Percentiles rank a stretch among this genome's conserved stretches.
Conservation (phyloP, 2,113 vertebrate genomes). For the Otis tarda region DNA sequence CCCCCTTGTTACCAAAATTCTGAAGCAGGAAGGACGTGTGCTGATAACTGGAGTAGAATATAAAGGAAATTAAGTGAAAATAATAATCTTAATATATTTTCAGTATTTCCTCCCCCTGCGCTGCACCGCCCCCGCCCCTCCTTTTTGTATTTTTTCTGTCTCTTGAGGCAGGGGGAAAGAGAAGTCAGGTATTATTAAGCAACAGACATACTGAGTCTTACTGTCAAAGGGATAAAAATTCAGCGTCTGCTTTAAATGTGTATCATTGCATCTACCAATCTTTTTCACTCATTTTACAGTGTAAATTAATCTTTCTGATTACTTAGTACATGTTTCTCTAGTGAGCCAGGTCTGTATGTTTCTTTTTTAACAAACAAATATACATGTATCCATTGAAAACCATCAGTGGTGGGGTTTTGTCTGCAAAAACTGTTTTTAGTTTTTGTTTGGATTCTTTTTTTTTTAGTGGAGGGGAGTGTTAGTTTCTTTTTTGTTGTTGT, state of each 20-base stretch:
- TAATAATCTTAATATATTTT: neutral
- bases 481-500: neutral
- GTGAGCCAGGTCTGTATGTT: neutral
- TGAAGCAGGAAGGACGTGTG: neutral
- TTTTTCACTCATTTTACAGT: neutral
- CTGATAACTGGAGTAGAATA: neutral
- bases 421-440: too few species aligned
- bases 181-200: neutral
- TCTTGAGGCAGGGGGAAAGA: neutral
- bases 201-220: neutral
- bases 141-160: neutral
- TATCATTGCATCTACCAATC: neutral
- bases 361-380: neutral
- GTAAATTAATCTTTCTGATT: neutral
- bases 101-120: neutral
- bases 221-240: neutral
- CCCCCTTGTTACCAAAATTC: neutral
- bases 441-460: neutral
- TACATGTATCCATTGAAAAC: neutral
- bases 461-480: neutral
- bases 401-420: neutral
- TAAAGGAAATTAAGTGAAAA: neutral
- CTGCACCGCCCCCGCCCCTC: fast-evolving
- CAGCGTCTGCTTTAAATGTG: neutral
- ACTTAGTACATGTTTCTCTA: neutral